Conservation (phyloP, 2,797 vertebrate species). For the Perodicticus potto region DNA sequence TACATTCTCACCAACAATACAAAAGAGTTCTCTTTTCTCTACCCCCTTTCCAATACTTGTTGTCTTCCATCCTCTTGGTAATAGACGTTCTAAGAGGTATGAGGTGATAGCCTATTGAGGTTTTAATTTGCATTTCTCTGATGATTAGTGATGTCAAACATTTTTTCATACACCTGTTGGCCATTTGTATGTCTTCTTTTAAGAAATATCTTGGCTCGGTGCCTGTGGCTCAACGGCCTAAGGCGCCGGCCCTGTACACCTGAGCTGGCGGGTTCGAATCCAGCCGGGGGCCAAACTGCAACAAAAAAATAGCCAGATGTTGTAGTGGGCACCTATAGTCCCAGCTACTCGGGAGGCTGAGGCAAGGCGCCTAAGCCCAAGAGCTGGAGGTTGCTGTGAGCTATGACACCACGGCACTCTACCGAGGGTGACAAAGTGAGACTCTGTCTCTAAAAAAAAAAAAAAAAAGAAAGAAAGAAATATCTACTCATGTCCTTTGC, state of each 20-base stretch:
- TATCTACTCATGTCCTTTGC: not conserved
- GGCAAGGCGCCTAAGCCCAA: too few species aligned
- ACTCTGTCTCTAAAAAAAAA: too few species aligned
- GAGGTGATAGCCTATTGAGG: not conserved
- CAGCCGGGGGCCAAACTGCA: too few species aligned
- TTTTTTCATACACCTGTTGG: not conserved
- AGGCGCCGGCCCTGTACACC: too few species aligned
- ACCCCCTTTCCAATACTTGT: not conserved
- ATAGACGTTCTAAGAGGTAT: not conserved
- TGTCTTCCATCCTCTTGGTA: not conserved
- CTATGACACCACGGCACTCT: too few species aligned
- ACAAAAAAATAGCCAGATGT: too few species aligned
- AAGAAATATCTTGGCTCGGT: not conserved
- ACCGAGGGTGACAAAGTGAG: too few species aligned
- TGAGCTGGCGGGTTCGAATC: too few species aligned
- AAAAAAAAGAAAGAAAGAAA: not conserved
- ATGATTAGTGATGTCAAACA: not conserved
- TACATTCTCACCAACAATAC: not conserved
- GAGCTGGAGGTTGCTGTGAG: too few species aligned
- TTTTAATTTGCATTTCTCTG: not conserved
- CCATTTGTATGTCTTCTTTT: not conserved
- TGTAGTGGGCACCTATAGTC: too few species aligned
- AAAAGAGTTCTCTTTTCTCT: not conserved
- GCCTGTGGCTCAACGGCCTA: too few species aligned
- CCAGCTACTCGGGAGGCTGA: too few species aligned